These are phyloP conservation scores for Argynnis bischoffii DNA, from an alignment of 2,888 invertebrate genomes.

Conservation along the genomic window DNA sequence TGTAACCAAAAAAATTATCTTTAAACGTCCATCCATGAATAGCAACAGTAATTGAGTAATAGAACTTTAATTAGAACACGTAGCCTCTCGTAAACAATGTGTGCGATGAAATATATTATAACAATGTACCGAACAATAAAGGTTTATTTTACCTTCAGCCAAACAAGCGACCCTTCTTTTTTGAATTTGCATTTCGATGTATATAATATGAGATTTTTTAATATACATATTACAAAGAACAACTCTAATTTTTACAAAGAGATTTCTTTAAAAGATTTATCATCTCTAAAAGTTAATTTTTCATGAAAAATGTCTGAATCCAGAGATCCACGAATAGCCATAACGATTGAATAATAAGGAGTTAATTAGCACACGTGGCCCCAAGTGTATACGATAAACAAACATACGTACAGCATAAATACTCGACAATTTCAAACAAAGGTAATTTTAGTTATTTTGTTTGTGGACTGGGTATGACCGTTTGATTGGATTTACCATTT, in stretches of 20 bases:
- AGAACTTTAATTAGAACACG: constrained; percentile 48
- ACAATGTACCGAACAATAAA: not conserved
- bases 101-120: constrained; percentile 1
- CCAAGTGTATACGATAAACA: not conserved
- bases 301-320: too few relatives aligned
- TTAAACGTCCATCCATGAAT: constrained; percentile 53
- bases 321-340: too few relatives aligned
- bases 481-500: not conserved
- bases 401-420: not conserved
- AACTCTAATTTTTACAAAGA: too few relatives aligned
- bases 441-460: constrained; percentile 14
- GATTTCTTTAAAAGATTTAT: too few relatives aligned
- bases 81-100: constrained; percentile 53
- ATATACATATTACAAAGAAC: too few relatives aligned
- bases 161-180: not conserved
- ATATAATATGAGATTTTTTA: too few relatives aligned
- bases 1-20: not conserved
- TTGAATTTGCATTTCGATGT: too few relatives aligned
- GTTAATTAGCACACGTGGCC: constrained; percentile 2
- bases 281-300: too few relatives aligned
- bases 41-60: constrained; percentile 68
- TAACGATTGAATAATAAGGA: not conserved
- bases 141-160: not conserved
- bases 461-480: not conserved
- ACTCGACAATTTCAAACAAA: constrained; percentile 7